Percentiles rank a stretch among this genome's conserved stretches.
Conservation (phyloP, 2,888 invertebrate species). For the Pomacea canaliculata region DNA sequence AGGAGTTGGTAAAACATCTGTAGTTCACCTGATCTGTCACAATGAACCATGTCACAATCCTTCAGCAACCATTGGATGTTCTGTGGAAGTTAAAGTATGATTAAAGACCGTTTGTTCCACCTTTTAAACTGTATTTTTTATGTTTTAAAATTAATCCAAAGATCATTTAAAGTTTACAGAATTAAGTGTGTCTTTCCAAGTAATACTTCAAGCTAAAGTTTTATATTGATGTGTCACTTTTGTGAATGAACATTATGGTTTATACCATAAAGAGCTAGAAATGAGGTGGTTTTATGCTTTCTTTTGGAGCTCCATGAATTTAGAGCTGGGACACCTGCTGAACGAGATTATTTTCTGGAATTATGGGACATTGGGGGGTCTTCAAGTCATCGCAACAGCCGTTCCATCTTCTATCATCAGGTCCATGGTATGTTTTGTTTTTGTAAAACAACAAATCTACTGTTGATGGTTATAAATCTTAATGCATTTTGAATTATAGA, state of each 20-base stretch:
- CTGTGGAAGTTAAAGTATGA: conserved; percentile 86
- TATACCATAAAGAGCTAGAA: too few relatives aligned
- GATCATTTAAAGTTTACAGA: too few relatives aligned
- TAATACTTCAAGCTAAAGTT: too few relatives aligned
- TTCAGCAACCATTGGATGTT: conserved; percentile 96
- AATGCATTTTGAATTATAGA: not conserved
- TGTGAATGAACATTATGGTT: too few relatives aligned
- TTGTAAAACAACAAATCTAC: too few relatives aligned
- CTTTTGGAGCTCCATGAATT: conserved; percentile 82
- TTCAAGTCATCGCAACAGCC: conserved; percentile 90
- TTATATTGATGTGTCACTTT: too few relatives aligned
- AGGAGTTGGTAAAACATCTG: conserved; percentile 97
- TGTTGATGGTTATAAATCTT: too few relatives aligned
- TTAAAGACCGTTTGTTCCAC: too few relatives aligned
- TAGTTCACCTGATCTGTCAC: conserved; percentile 91
- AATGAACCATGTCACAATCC: conserved; percentile 87
- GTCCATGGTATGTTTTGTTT: conserved; percentile 80
- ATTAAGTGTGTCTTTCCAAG: too few relatives aligned
- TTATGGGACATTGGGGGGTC: conserved; percentile 98
- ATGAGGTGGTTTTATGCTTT: too few relatives aligned
- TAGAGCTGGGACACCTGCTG: conserved; percentile 92
- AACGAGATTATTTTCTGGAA: conserved; percentile 92
- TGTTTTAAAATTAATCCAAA: too few relatives aligned
- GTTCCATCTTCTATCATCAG: conserved; percentile 93
- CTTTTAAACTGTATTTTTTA: too few relatives aligned